Evolutionary conservation across 2,888 invertebrate genomes (phyloP), one percentile per base, ranked within the genome.

Genomic region (Xanthorhoe designata): DNA sequence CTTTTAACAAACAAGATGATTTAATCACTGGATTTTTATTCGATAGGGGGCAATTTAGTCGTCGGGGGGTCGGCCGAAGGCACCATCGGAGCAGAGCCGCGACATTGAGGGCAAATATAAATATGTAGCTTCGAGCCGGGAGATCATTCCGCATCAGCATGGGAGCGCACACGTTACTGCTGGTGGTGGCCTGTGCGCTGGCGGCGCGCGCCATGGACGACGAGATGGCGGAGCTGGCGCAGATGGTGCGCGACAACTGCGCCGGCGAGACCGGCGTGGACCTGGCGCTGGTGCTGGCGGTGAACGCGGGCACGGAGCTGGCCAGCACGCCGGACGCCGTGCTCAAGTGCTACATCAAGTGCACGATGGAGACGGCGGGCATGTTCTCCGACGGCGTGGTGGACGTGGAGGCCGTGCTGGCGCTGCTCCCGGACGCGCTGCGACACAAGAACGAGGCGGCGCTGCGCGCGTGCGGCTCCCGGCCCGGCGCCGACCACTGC

Each of bases 331-430:
- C 83, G 0, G 91, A 91, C 73, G 72, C 73, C 0, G 81, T 81
- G 66, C 80, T 92, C 58, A 89, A 91, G 74, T 92, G 92, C 78
- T 92, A 92, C 82, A 82, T 89, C 70, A 90, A 91, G 75, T 92
- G 92, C 75, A 79, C 85, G 18, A 90, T 92, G 92, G 92, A 92
- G 81, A 91, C 88, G 29, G 88, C 90, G 0, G 92, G 92, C 52
- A 91, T 92, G 90, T 70, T 91, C 79, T 64, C 82, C 0, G 91
- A 86, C 4, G 92, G 91, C 35, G 78, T 66, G 17, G 82, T 92
- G 68, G 90, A 92, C 73, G 79, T 91, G 55, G 92, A 92, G 42
- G 86, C 90, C 1, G 86, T 90, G 61, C 71, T 92, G 51, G 87
- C 86, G 19, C 72, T 92, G 73, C 75, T 92, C 70, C 91, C 90